Percentiles rank a stretch among this genome's conserved stretches.
phyloP scores from a whole-genome alignment of 2,113 vertebrate genomes.

The Rhinoptilus africanus region DNA sequence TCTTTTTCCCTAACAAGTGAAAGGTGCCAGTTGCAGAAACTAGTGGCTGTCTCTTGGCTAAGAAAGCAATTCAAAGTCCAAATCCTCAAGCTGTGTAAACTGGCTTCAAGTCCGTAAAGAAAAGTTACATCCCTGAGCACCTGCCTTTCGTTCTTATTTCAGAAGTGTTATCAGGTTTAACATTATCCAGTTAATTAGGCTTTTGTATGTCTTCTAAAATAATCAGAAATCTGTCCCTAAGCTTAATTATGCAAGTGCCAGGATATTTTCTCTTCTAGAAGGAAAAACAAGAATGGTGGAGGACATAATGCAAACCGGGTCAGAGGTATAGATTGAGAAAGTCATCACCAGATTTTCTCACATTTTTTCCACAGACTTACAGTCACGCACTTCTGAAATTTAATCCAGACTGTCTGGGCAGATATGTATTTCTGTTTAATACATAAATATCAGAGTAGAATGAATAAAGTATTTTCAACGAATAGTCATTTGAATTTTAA shows the following conservation, averaged over 20 bases:
- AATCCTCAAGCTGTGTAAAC: background rate
- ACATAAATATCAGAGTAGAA: slow-evolving; percentile 22
- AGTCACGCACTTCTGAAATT: background rate
- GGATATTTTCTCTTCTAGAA: background rate
- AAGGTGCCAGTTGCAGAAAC: background rate
- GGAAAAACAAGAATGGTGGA: background rate
- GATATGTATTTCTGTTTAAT: background rate
- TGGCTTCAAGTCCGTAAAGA: background rate
- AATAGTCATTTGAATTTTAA: slow-evolving; percentile 37
- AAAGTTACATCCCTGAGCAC: background rate
- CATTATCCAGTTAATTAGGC: background rate
- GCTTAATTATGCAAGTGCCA: background rate
- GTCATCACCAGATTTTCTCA: background rate
- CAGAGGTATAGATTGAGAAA: background rate
- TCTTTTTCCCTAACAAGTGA: background rate
- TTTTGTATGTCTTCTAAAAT: background rate
- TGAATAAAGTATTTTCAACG: slow-evolving; percentile 24
- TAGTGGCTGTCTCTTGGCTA: background rate
- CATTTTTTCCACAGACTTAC: background rate
- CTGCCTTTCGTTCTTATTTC: background rate
- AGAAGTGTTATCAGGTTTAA: background rate
- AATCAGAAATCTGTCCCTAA: background rate
- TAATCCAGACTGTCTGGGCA: background rate
- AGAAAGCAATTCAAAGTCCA: background rate
- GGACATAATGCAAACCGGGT: background rate